Percentiles rank a stretch among this genome's conserved stretches.
Conservation (phyloP, 2,797 vertebrate genomes). For the Syndactyla subalaris region DNA sequence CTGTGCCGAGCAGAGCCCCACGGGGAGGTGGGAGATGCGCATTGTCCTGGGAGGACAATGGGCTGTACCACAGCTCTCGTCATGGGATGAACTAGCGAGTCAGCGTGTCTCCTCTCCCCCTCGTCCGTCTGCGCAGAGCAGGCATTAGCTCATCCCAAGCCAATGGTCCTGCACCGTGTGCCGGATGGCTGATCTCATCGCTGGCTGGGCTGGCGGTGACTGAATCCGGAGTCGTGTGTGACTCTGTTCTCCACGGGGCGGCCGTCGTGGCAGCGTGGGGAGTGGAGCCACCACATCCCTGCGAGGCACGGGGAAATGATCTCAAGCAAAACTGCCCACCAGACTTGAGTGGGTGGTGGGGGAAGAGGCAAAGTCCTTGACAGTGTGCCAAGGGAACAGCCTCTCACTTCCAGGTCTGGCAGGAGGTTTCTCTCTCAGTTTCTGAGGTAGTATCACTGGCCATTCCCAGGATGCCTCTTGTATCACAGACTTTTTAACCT, state of each 20-base stretch:
- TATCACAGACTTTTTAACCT: background rate
- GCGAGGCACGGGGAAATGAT: background rate
- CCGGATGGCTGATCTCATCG: slow-evolving; percentile 60
- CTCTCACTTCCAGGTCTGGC: background rate
- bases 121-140: background rate
- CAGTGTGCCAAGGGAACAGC: background rate
- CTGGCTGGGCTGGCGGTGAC: background rate
- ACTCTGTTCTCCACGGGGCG: background rate
- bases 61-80: background rate
- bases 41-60: background rate
- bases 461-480: background rate
- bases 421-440: background rate
- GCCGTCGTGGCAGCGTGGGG: background rate
- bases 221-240: background rate
- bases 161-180: background rate
- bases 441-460: background rate
- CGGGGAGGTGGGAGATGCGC: background rate
- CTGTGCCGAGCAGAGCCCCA: background rate
- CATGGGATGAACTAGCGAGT: background rate
- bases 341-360: background rate
- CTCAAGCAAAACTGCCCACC: slow-evolving; percentile 4
- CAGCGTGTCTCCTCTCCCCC: slow-evolving; percentile 27
- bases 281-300: background rate
- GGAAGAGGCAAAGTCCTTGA: background rate
- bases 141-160: slow-evolving; percentile 70